Base-by-base conservation (phyloP, 2,888 invertebrate genomes). In the Aphidoletes aphidimyza region DNA sequence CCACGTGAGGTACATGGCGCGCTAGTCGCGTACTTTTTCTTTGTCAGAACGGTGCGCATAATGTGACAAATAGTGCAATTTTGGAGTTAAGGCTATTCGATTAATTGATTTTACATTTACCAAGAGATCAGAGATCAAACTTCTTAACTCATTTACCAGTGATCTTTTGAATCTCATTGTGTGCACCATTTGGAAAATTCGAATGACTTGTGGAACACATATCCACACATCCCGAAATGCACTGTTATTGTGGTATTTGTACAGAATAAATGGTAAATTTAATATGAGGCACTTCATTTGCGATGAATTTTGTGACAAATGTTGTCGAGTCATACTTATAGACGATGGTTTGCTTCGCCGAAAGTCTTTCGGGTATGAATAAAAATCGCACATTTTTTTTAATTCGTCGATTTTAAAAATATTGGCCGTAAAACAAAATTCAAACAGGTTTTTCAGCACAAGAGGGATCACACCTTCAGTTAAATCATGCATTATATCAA, bases 401-500 rank as follows among this genome's bases (percentile, higher is more conserved):
- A n/a, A 49, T 49, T 49, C n/a, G 17, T 49, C n/a, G 5, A n/a
- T 49, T 49, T 49, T n/a, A 19, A 49, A 49, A 49, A n/a, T n/a
- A 17, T 49, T 49, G 6, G 49, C 49, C 5, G 5, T 39, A 8
- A 11, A 39, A 39, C 39, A 39, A 39, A 5, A 39, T 39, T 49
- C 49, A 49, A 49, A 17, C 19, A 49, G 17, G 17, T 17, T n/a
- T 49, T 49, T 49, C 17, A 49, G n/a, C 17, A 49, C 49, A n/a
- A 49, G n/a, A 3, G 69, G 69, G 22, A 69, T 30, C 1, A 69
- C 69, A 14, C 69, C 69, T 30, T 69, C 69, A 22, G 11, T 30
- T 30, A 69, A 30, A 69, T 69, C 69, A 30, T 69, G 69, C 69
- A 69, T 69, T 69, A 69, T 22, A 69, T 69, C 69, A 30, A 69